Evolutionary conservation across 2,888 invertebrate species (phyloP).

Genomic region (Alcis repandata): DNA sequence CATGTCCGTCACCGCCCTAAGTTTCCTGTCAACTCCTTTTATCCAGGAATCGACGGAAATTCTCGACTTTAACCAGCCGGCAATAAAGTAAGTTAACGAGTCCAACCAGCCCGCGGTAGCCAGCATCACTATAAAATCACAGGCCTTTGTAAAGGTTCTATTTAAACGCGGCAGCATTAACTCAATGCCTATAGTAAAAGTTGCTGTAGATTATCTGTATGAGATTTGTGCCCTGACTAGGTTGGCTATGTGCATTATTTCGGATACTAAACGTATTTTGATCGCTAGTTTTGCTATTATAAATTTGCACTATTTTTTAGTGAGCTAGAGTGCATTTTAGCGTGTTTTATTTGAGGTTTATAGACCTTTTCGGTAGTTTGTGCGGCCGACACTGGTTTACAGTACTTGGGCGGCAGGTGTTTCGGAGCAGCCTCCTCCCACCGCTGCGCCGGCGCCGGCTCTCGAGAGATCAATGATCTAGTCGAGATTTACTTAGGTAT

Average conservation of each 20-base stretch:
- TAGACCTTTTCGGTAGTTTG: conserved; percentile 51
- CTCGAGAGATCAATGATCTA: conserved; percentile 83
- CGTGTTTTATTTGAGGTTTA: conserved; percentile 42
- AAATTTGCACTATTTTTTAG: conserved; percentile 53
- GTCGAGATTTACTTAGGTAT: conserved; percentile 80
- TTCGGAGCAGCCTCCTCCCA: conserved; percentile 82
- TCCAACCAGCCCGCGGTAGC: conserved; percentile 49
- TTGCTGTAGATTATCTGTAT: conserved; percentile 79
- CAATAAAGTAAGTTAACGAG: conserved; percentile 28
- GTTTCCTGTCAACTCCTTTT: conserved; percentile 15
- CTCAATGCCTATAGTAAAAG: conserved; percentile 75
- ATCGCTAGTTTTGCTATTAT: conserved; percentile 39
- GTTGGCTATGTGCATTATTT: conserved; percentile 60
- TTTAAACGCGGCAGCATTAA: conserved; percentile 65
- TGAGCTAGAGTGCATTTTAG: conserved; percentile 59
- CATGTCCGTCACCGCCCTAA: conserved; percentile 13
- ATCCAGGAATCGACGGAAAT: conserved; percentile 28
- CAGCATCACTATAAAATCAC: conserved; percentile 61
- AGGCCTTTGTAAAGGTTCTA: conserved; percentile 66
- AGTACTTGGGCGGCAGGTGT: conserved; percentile 86
- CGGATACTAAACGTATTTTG: conserved; percentile 26
- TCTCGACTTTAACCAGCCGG: conserved; percentile 23
- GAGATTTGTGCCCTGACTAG: conserved; percentile 82
- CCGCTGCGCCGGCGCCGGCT: conserved; percentile 74
- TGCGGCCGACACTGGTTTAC: conserved; percentile 69